These are phyloP conservation scores for Lasioglossum morio DNA, from an alignment of 2,888 invertebrate genomes.

Conservation along the genomic window DNA sequence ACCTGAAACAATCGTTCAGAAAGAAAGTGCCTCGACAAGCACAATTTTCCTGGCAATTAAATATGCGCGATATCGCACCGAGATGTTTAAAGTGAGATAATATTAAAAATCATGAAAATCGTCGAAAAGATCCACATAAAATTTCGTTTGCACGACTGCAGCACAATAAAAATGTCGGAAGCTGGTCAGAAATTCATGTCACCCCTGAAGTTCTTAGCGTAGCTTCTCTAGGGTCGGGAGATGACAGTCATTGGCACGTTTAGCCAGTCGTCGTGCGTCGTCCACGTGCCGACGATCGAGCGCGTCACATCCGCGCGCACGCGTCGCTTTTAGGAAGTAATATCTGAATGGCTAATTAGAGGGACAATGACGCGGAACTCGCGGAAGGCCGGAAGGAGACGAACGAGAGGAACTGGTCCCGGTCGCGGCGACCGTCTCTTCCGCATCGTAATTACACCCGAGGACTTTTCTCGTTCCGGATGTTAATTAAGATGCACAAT, in stretches of 20 bases:
- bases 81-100: too few relatives aligned
- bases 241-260: conserved; percentile 38
- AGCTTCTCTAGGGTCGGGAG: not conserved
- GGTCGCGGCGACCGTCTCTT: conserved; percentile 60
- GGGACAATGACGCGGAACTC: conserved; percentile 79
- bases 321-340: conserved; percentile 77
- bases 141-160: not conserved
- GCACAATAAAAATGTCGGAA: too few relatives aligned
- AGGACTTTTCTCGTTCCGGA: conserved; percentile 64
- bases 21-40: too few relatives aligned
- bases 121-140: too few relatives aligned
- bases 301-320: conserved; percentile 79
- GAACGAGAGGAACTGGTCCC: conserved; percentile 50
- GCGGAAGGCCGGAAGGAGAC: conserved; percentile 66
- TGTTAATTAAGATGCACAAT: conserved; percentile 57
- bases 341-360: conserved; percentile 80
- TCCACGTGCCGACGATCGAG: conserved; percentile 69
- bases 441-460: conserved; percentile 70
- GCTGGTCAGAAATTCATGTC: too few relatives aligned
- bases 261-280: conserved; percentile 62
- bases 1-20: too few relatives aligned
- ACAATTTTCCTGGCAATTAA: too few relatives aligned
- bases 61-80: too few relatives aligned
- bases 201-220: not conserved
- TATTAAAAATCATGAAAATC: too few relatives aligned